A percentile compares a stretch with the other conserved stretches of the same genome.
Conservation (phyloP, 2,888 invertebrate genomes). For the Octodonta nipae region DNA sequence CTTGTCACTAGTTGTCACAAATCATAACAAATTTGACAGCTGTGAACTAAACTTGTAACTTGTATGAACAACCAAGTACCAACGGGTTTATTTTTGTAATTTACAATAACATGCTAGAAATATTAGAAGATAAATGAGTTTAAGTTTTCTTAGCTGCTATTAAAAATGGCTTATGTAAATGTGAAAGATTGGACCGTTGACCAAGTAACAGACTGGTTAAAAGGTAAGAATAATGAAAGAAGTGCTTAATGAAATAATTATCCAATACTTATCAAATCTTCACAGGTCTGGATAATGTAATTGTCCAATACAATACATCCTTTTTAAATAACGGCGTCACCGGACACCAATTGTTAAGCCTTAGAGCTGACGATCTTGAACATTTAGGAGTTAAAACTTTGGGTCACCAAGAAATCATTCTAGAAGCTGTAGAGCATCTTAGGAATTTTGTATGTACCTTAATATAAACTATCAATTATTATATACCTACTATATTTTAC, state of each 20-base stretch:
- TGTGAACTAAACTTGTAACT: too few relatives aligned
- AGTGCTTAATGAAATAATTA: not conserved
- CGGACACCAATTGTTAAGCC: conserved; percentile 68
- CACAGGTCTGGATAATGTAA: conserved; percentile 63
- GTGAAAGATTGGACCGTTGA: conserved; percentile 83
- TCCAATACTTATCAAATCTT: conserved; percentile 9
- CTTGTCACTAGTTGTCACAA: too few relatives aligned
- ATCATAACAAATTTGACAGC: too few relatives aligned
- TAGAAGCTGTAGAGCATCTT: conserved; percentile 84
- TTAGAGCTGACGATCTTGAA: conserved; percentile 79
- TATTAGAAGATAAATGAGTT: too few relatives aligned
- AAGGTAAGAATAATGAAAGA: conserved; percentile 52
- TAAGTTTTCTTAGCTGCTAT: too few relatives aligned
- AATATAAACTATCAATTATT: too few relatives aligned
- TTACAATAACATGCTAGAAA: too few relatives aligned
- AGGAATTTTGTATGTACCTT: conserved; percentile 70
- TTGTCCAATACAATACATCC: conserved; percentile 60
- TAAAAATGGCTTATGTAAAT: conserved; percentile 75
- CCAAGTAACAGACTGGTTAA: conserved; percentile 81
- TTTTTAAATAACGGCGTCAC: conserved; percentile 70
- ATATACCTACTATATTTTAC: too few relatives aligned
- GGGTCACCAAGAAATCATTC: conserved; percentile 85
- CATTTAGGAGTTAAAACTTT: conserved; percentile 72
- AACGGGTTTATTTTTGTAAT: too few relatives aligned
- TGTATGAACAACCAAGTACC: too few relatives aligned